Evolutionary conservation across 2,113 vertebrate genomes (phyloP), one percentile per base, ranked within the genome.

Genomic region (Elachura formosa): DNA sequence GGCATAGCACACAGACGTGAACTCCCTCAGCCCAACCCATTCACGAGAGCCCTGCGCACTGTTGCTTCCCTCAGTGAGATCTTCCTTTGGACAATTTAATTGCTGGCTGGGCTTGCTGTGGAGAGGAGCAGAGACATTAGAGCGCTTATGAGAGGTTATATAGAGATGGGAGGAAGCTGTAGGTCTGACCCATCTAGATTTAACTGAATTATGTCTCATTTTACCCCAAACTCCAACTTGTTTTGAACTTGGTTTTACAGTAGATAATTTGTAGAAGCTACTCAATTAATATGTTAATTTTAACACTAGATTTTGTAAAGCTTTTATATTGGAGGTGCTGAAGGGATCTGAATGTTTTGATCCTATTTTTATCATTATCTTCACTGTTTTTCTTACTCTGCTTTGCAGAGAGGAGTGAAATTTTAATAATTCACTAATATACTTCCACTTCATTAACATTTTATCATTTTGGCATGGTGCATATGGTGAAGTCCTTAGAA

Each of bases 341-440:
- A 80, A 94, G 49, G 59, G 68, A 84, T 84, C 75, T 87, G 81
- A 93, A 88, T 96, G 93, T 97, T 96, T 97, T 93, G 84, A 95
- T 96, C 75, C 85, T 96, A 83, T 94, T 96, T 96, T 95, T 96
- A 56, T 95, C 72, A 45, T 90, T 91, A 79, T 85, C 91, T 91
- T 94, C 54, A 61, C 84, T 74, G 28, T 91, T 94, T 95, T 93
- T 93, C 93, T 91, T 89, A 67, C 72, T 90, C 82, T 71, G 68
- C 79, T 94, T 93, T 93, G 94, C 78, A 75, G 94, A 97, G 89
- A 86, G 69, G 91, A 93, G 51, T 4, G 41, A 94, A 91, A 90
- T 97, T 88, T 97, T 94, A 96, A 97, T 89, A 94, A 95, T 94
- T 96, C 93, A 90, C 92, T 96, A 92, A 97, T 97, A 96, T 87